Conservation (phyloP, 2,113 vertebrate genomes). For the Etia nguti region DNA sequence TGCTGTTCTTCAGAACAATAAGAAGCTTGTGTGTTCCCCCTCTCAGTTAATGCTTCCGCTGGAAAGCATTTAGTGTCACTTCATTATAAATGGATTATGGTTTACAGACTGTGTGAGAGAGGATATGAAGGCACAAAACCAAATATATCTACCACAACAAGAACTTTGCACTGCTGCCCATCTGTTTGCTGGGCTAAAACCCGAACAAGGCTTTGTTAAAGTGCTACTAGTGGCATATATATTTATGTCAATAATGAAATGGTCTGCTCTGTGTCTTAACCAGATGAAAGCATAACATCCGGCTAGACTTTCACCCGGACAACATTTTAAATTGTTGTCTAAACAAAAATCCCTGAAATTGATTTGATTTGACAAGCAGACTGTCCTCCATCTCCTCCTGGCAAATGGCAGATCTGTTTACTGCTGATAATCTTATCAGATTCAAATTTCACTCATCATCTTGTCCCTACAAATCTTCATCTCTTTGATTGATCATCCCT, state of each 20-base stretch:
- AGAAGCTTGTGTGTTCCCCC: constrained; percentile 3
- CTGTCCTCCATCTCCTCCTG: neutral
- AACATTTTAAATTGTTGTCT: neutral
- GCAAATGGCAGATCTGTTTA: constrained; percentile 34
- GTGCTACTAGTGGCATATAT: neutral
- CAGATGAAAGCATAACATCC: neutral
- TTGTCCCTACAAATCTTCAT: constrained; percentile 5
- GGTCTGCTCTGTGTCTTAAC: neutral
- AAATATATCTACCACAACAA: neutral
- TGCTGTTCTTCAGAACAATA: neutral
- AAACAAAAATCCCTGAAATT: neutral
- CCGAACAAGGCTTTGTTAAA: neutral
- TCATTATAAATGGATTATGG: neutral
- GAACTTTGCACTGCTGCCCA: neutral
- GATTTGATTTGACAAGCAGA: neutral
- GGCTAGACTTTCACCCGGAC: neutral
- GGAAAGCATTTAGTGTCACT: constrained; percentile 23
- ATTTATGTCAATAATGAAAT: neutral
- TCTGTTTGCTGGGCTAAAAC: neutral
- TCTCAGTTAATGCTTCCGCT: neutral
- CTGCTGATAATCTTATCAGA: constrained; percentile 51
- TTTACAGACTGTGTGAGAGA: neutral
- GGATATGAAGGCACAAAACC: neutral
- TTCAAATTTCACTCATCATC: constrained; percentile 28
- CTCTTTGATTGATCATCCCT: neutral